Evolutionary conservation across 2,888 invertebrate species (phyloP), one percentile per base, ranked within the genome.

Genomic region (Acleris literana): DNA sequence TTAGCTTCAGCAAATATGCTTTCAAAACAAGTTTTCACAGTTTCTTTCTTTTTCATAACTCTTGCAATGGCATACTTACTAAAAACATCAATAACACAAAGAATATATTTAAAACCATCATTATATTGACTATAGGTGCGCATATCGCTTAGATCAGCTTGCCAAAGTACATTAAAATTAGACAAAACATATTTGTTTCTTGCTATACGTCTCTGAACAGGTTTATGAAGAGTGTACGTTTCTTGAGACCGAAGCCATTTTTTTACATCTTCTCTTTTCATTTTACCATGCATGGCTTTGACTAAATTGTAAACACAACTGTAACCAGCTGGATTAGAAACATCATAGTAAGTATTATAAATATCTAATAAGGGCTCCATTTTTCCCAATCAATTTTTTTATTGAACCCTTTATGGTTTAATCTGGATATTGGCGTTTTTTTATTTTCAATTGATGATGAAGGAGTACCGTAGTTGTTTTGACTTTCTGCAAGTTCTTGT

Each of bases 321-420:
- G 61, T 70, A 72, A 22, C 71, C 72, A 53, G 73, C 20, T 20
- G 20, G 20, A 20, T 20, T 20, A 20, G 2, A 20, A 20, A 20
- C 20, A 20, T 20, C 1, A 73, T 3, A 73, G 76, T 51, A 73
- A 58, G 1, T 20, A 20, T 20, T n/a, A 74, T 72, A 68, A 74
- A 71, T n/a, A n/a, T n/a, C n/a, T 76, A 72, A 22, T 73, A 76
- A 57, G 76, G 75, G 64, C 64, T 75, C 75, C 76, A 76, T 75
- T 70, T 73, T 59, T 76, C 69, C 76, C 76, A 76, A 43, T 75
- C 72, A 29, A 71, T 61, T 64, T 72, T 75, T 16, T 68, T 68
- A 54, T 66, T 68, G 17, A 63, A 11, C 1, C 20, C 20, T 39
- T 62, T 69, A 72, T 53, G 2, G 46, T 53, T 29, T 6, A n/a